Evolutionary conservation across 2,888 invertebrate genomes (phyloP).

Genomic region (Leistus spinibarbis): DNA sequence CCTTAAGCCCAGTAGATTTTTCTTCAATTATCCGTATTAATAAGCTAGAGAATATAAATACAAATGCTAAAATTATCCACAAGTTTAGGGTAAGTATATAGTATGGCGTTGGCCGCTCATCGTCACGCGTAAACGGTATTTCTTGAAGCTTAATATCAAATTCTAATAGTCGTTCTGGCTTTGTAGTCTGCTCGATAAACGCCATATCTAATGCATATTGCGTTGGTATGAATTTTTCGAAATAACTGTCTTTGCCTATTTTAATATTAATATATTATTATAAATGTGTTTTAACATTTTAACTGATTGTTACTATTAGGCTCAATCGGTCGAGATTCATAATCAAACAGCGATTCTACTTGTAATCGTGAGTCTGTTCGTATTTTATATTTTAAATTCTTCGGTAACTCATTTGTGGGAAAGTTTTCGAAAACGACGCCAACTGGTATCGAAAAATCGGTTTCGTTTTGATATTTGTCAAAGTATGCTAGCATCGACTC

Average conservation of each 20-base stretch:
- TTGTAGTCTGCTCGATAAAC: constrained; percentile 61
- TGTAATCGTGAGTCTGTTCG: not conserved
- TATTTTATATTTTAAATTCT: constrained; percentile 9
- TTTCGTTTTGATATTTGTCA: not conserved
- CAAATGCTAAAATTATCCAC: constrained; percentile 55
- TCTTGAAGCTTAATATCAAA: constrained; percentile 58
- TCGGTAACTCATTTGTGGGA: constrained; percentile 2
- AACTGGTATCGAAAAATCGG: too few species aligned
- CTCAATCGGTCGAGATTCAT: not conserved
- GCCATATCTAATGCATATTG: constrained; percentile 67
- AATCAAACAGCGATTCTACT: not conserved
- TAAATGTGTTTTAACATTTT: too few species aligned
- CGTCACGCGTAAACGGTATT: constrained; percentile 63
- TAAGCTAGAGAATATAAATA: constrained; percentile 61
- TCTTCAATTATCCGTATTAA: constrained; percentile 65
- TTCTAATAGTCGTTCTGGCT: constrained; percentile 31
- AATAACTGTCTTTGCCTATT: constrained; percentile 58
- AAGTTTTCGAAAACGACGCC: constrained; percentile 22
- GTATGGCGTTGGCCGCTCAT: too few species aligned
- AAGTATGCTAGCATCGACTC: constrained; percentile 32
- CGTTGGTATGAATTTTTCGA: constrained; percentile 60
- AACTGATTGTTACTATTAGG: constrained; percentile 12
- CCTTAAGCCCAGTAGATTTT: constrained; percentile 65
- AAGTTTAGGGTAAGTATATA: constrained; percentile 49
- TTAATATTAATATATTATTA: too few species aligned